phyloP scores from a whole-genome alignment of 2,797 vertebrate genomes.

The Schizopygopsis pylzovi region DNA sequence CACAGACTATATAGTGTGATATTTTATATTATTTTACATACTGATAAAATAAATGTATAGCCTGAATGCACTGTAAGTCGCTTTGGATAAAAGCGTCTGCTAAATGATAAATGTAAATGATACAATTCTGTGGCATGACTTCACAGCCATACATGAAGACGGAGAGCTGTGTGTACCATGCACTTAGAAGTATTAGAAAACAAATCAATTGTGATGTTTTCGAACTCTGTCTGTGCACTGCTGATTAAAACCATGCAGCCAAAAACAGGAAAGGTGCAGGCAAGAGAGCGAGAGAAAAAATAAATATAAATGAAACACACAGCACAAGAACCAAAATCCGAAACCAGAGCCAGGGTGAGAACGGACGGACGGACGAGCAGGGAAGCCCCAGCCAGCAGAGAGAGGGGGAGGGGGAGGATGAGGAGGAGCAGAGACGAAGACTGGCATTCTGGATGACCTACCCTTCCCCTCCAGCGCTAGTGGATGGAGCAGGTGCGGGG shows the following conservation, averaged over 20 bases:
- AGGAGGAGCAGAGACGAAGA: slow-evolving; percentile 53
- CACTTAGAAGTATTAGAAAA: slow-evolving; percentile 41
- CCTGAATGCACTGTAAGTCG: too few relatives aligned
- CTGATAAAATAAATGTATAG: too few relatives aligned
- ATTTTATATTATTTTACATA: too few relatives aligned
- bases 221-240: slow-evolving; percentile 20
- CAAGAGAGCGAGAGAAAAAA: slow-evolving; percentile 31
- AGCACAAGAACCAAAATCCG: slow-evolving; percentile 39
- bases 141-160: slow-evolving; percentile 19
- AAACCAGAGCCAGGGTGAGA: slow-evolving; percentile 47
- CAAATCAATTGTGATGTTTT: slow-evolving; percentile 21
- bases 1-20: neutral
- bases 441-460: slow-evolving; percentile 90
- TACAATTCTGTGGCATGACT: slow-evolving; percentile 22
- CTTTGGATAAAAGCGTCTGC: too few relatives aligned
- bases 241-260: slow-evolving; percentile 55
- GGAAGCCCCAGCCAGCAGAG: slow-evolving; percentile 70
- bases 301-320: slow-evolving; percentile 11
- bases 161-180: slow-evolving; percentile 47
- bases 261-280: slow-evolving; percentile 50
- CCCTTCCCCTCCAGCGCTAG: slow-evolving; percentile 99
- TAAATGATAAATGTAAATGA: too few relatives aligned
- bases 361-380: slow-evolving; percentile 64
- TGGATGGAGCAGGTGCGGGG: slow-evolving; percentile 99
- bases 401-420: slow-evolving; percentile 53